Base-by-base conservation (phyloP, 1,140 invertebrate genomes). In the Eriosoma lanigerum region DNA sequence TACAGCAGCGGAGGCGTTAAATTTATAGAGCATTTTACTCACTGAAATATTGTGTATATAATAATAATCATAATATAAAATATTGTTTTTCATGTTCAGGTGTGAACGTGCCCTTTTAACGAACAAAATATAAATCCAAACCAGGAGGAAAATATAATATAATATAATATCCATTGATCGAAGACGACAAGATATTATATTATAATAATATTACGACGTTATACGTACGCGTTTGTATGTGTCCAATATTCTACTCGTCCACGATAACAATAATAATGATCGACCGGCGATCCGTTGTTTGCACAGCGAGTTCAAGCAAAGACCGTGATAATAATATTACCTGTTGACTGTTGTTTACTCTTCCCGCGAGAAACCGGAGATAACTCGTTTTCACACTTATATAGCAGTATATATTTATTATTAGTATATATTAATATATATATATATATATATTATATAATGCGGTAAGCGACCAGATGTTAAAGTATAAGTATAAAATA, bases 1-100 rank as follows among this genome's bases (percentile, higher is more conserved):
- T 4, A 78, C 68, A 50, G 68, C 68, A 68, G 68, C 56, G 75
- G 75, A 58, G 75, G 75, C 75, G 75, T 78, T 78, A 60, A 78
- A 78, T 78, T 78, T 78, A 78, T 78, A 78, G 75, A 78, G 13
- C 54, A 44, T 78, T 78, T 60, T 26, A 48, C 56, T 52, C 24
- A 29, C 29, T n/a, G 75, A 17, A 38, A 8, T 46, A 54, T 70
- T n/a, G 21, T 50, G 48, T 70, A 68, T 9, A 70, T 12, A 3
- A 44, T n/a, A 64, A 17, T 6, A 66, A 66, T n/a, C 12, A 17
- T 3, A 26, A 19, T 26, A 9, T 10, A 38, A 46, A 48, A 24
- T 46, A 52, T 52, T 46, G 48, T 72, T 72, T 52, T 24, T 72
- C 68, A 52, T 72, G 68, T 72, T 52, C 52, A 26, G 56, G 73